Evolutionary conservation across 2,888 invertebrate genomes (phyloP).

Genomic region (Beris chalybata): DNA sequence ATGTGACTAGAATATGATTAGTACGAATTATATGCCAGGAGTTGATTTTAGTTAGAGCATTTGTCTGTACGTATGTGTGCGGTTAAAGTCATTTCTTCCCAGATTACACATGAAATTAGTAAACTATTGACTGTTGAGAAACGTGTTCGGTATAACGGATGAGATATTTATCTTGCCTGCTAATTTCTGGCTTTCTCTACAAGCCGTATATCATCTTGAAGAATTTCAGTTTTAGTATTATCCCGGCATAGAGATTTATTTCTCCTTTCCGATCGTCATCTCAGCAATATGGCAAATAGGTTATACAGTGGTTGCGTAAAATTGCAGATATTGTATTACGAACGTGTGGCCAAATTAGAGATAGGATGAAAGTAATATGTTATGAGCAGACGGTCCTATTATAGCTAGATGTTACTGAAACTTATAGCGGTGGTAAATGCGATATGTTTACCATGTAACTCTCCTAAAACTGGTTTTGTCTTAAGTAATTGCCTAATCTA

Average conservation of each 20-base stretch:
- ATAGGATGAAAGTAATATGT: too few relatives aligned
- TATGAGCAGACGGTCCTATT: too few relatives aligned
- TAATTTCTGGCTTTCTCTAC: conserved; percentile 35
- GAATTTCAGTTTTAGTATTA: conserved; percentile 21
- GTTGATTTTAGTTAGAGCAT: conserved; percentile 17
- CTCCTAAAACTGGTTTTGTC: too few relatives aligned
- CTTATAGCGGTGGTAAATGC: too few relatives aligned
- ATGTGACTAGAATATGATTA: conserved; percentile 32
- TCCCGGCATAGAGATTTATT: conserved; percentile 14
- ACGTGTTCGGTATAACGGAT: conserved; percentile 36
- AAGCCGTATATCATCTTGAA: conserved; percentile 13
- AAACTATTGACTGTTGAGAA: conserved; percentile 37
- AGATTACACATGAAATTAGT: conserved; percentile 40
- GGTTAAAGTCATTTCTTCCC: conserved; percentile 35
- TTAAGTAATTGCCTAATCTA: too few relatives aligned
- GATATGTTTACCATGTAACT: too few relatives aligned
- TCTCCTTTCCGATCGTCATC: background rate
- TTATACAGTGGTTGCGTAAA: too few relatives aligned
- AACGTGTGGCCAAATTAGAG: too few relatives aligned
- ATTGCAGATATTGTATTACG: too few relatives aligned
- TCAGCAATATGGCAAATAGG: too few relatives aligned
- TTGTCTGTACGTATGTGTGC: background rate
- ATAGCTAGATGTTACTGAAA: too few relatives aligned
- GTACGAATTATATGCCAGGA: conserved; percentile 13
- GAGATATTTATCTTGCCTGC: conserved; percentile 36